Evolutionary conservation across 2,888 invertebrate species (phyloP), one percentile per base, ranked within the genome.

Genomic region (Eumerus sabulonum): DNA sequence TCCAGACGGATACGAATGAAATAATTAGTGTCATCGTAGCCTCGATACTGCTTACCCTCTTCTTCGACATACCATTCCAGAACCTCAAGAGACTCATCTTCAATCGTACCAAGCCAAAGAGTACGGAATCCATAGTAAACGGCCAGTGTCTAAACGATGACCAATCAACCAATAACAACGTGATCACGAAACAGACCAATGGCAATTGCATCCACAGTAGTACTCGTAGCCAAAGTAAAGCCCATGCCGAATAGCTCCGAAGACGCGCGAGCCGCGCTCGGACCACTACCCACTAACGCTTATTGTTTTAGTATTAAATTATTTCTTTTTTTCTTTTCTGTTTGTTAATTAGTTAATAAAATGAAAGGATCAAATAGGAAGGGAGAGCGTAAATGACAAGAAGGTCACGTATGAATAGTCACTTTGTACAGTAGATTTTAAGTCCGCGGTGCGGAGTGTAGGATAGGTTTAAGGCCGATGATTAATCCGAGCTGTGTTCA

Each of bases 61-160:
- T 92, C 2, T 91, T 94, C 82, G 94, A 94, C 84, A 90, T 91
- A 74, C 94, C 94, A 11, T 93, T 93, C 84, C 92, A 93, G 87
- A 93, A 93, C 84, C 88, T 94, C n/a, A 92, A 91, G 84, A 91
- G 91, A 84, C 84, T 91, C 67, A 84, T 92, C 40, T 87, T 88
- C n/a, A 86, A 85, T 60, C 84, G 85, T 9, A 72, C 83, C 9
- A 27, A 27, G 27, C 56, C 83, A 79, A 70, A 74, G 62, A 77
- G 62, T 72, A 73, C 48, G 59, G 57, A 64, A 62, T 17, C 72
- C 67, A 53, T 53, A 16, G 16, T 45, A 18, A 50, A 59, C 74
- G 63, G 79, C 59, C 63, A 72, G 47, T 57, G 67, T 62, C 72
- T 63, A 77, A 63, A 63, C 77, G 72, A 72, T 77, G 77, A 77